Evolutionary conservation across 2,888 invertebrate genomes (phyloP).

Genomic region (Monochamus alternatus): DNA sequence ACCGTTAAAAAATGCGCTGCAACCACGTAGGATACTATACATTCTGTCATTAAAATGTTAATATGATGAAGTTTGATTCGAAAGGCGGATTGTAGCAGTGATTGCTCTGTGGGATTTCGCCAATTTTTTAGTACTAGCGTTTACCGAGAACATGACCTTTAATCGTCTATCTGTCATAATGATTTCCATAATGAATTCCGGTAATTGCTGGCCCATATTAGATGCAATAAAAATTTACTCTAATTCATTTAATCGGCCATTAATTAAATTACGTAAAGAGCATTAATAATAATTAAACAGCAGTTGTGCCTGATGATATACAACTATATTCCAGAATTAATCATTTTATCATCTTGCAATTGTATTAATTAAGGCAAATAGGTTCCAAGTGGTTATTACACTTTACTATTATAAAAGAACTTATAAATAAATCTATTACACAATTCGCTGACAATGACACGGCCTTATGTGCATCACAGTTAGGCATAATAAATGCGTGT

Average conservation of each 20-base stretch:
- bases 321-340: constrained; percentile 57
- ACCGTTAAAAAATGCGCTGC: too few species aligned
- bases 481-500: constrained; percentile 47
- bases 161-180: constrained; percentile 18
- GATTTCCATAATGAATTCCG: constrained; percentile 42
- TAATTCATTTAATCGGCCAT: constrained; percentile 66
- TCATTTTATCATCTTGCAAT: constrained; percentile 60
- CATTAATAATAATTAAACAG: constrained; percentile 64
- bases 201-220: constrained; percentile 50
- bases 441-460: constrained; percentile 54
- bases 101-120: neutral
- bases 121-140: neutral
- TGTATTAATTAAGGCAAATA: constrained; percentile 65
- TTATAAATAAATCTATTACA: constrained; percentile 56
- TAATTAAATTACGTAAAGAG: constrained; percentile 67
- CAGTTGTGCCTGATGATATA: constrained; percentile 57
- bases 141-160: neutral
- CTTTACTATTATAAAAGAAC: constrained; percentile 55
- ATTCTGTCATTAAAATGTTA: too few species aligned
- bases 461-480: constrained; percentile 40
- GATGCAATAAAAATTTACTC: constrained; percentile 50
- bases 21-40: too few species aligned
- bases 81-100: too few species aligned
- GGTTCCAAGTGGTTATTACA: constrained; percentile 57
- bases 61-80: too few species aligned